These are phyloP conservation scores for Drosophila persimilis DNA, from an alignment of 1,140 invertebrate genomes.

Conservation along the genomic window DNA sequence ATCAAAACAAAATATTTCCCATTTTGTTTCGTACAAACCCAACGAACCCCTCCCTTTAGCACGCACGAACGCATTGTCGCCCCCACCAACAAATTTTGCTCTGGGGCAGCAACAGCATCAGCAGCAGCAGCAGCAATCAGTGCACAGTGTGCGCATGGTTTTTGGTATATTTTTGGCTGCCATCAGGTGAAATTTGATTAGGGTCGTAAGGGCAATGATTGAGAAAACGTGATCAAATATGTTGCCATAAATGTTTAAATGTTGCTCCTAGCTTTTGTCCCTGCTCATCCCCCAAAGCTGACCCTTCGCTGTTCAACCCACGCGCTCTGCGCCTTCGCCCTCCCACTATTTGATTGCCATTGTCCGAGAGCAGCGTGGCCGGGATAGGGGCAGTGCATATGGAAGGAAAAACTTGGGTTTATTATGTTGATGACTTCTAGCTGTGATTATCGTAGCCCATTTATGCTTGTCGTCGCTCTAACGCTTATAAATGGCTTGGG, in stretches of 20 bases:
- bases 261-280: conserved; percentile 65
- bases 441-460: conserved; percentile 75
- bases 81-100: conserved; percentile 22
- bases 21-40: conserved; percentile 17
- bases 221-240: conserved; percentile 82
- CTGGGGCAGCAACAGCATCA: conserved; percentile 17
- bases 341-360: conserved; percentile 31
- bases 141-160: conserved; percentile 76
- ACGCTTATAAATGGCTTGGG: conserved; percentile 42
- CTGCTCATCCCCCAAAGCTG: conserved; percentile 9
- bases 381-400: conserved; percentile 44
- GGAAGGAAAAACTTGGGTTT: conserved; percentile 71
- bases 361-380: conserved; percentile 37
- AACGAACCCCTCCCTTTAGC: conserved; percentile 25
- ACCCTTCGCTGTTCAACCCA: neutral
- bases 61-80: conserved; percentile 59
- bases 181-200: conserved; percentile 82
- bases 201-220: conserved; percentile 81
- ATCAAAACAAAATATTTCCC: conserved; percentile 77
- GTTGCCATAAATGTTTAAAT: conserved; percentile 82
- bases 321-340: too few species aligned
- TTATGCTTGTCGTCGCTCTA: conserved; percentile 62
- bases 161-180: conserved; percentile 71
- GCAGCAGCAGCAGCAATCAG: conserved; percentile 53
- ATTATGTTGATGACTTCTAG: conserved; percentile 79